phyloP scores from a whole-genome alignment of 2,888 invertebrate genomes.

The Cosmorhoe ocellata region DNA sequence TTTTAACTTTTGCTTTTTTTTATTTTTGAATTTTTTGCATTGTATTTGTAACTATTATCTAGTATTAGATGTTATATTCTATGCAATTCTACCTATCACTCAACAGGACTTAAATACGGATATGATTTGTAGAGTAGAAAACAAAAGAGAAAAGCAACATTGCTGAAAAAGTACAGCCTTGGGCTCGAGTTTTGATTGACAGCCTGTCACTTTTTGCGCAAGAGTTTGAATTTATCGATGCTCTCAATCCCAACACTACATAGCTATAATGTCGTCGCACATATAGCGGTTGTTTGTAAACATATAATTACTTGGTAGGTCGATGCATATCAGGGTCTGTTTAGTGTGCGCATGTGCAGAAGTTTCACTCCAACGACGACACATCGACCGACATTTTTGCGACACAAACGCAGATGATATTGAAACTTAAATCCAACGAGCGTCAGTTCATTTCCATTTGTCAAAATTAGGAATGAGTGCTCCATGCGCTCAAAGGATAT shows the following conservation, averaged over 20 bases:
- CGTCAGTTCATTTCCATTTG: background rate
- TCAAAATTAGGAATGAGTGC: background rate
- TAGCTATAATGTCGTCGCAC: constrained; percentile 45
- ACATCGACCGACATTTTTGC: background rate
- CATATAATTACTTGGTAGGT: constrained; percentile 81
- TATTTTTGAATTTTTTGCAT: too few relatives aligned
- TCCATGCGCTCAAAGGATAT: background rate
- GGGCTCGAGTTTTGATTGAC: constrained; percentile 4
- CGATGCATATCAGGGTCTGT: constrained; percentile 72
- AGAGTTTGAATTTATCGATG: constrained; percentile 14
- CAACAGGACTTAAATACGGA: too few relatives aligned
- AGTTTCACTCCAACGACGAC: constrained; percentile 11
- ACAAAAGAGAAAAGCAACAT: too few relatives aligned
- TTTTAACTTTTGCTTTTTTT: too few relatives aligned
- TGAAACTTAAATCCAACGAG: background rate
- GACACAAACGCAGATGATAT: background rate
- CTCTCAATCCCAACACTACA: constrained; percentile 47
- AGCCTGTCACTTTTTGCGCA: constrained; percentile 4
- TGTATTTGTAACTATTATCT: too few relatives aligned
- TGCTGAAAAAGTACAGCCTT: background rate
- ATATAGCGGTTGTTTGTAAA: constrained; percentile 72
- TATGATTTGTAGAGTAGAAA: too few relatives aligned
- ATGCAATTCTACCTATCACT: too few relatives aligned
- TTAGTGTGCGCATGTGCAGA: constrained; percentile 45
- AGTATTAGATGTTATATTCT: too few relatives aligned